A percentile compares a stretch with the other conserved stretches of the same genome.
Evolutionary conservation across 2,797 vertebrate species (phyloP).

Genomic region (Falco novaeseelandiae): DNA sequence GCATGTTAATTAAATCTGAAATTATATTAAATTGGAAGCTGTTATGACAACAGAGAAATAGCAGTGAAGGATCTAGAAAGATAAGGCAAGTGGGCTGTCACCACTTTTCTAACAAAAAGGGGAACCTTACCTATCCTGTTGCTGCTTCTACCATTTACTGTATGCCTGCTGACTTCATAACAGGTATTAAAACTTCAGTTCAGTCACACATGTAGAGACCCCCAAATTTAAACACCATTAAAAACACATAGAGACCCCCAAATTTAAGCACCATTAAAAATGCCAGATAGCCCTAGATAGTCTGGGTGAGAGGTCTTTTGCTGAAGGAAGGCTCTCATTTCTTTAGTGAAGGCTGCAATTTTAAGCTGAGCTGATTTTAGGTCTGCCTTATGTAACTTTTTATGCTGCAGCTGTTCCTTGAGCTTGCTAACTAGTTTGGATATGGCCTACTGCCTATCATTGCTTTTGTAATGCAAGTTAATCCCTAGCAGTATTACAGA

Average conservation of each 20-base stretch:
- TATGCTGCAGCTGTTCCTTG: background rate
- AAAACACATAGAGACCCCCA: background rate
- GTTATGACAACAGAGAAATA: background rate
- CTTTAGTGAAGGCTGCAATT: background rate
- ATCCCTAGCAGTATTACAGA: background rate
- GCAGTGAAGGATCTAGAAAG: background rate
- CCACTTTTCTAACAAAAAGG: background rate
- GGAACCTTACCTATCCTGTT: background rate
- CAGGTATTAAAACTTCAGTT: background rate
- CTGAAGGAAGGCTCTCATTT: background rate
- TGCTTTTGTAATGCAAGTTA: background rate
- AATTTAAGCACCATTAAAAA: background rate
- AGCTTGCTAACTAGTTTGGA: background rate
- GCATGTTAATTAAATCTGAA: slow-evolving; percentile 35
- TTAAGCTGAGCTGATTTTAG: background rate
- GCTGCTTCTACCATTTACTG: background rate
- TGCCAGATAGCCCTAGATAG: background rate
- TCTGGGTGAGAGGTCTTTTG: background rate
- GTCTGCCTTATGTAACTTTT: background rate
- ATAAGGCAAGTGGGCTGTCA: background rate
- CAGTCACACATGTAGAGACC: background rate
- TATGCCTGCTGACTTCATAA: background rate
- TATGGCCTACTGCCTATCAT: background rate
- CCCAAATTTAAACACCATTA: background rate
- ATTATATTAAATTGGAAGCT: background rate